phyloP scores from a whole-genome alignment of 2,888 invertebrate genomes.

The Clanis bilineata region DNA sequence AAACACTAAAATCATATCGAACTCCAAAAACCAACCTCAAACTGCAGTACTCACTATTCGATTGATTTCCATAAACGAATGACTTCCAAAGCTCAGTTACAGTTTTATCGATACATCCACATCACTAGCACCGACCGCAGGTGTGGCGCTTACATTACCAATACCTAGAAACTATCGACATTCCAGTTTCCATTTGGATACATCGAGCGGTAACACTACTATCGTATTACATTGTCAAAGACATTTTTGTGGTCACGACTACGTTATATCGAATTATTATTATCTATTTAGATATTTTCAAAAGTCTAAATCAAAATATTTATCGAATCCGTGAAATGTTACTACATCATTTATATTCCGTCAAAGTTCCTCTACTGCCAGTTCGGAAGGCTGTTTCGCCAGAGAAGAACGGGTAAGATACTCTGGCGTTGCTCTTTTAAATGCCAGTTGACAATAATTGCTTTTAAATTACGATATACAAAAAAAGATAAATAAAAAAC shows the following conservation, averaged over 20 bases:
- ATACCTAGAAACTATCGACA: constrained; percentile 55
- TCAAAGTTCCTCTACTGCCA: no score
- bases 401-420: no score
- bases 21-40: no score
- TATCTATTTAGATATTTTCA: background rate
- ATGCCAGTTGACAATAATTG: no score
- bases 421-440: no score
- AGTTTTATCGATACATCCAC: constrained; percentile 17
- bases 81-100: background rate
- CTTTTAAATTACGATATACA: no score
- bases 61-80: background rate
- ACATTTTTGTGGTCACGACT: constrained; percentile 35
- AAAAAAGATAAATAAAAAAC: no score
- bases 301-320: no score
- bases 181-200: constrained; percentile 49
- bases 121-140: constrained; percentile 50
- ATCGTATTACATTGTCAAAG: constrained; percentile 42
- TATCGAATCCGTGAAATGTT: no score
- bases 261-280: background rate
- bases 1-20: no score
- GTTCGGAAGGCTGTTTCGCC: no score
- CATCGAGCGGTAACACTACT: constrained; percentile 48
- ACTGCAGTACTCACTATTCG: background rate
- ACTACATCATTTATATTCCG: no score
- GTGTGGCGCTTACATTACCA: constrained; percentile 55